Conservation (phyloP, 2,888 invertebrate genomes). For the Melanchra persicariae region DNA sequence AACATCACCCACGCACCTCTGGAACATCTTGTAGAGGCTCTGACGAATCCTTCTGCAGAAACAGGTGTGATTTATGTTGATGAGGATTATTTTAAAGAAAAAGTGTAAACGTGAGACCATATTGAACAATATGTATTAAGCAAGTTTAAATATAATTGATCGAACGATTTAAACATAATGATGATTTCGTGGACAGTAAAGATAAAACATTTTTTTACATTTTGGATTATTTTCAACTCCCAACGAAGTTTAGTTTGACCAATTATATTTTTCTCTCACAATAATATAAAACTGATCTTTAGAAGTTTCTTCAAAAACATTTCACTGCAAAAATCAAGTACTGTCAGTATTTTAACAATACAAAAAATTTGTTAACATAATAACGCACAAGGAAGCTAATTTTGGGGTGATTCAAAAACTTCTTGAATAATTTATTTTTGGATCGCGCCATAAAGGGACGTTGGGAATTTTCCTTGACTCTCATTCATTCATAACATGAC, state of each 20-base stretch:
- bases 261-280: neutral
- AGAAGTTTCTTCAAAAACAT: neutral
- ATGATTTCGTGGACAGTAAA: neutral
- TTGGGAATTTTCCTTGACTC: neutral
- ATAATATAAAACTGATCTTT: neutral
- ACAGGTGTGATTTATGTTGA: too few species aligned
- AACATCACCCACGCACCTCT: too few species aligned
- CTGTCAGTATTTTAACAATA: neutral
- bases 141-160: too few species aligned
- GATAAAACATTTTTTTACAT: too few species aligned
- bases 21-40: too few species aligned
- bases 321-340: neutral
- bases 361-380: slow-evolving; percentile 24
- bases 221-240: neutral
- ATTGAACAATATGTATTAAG: too few species aligned
- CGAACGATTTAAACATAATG: neutral
- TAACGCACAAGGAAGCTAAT: slow-evolving; percentile 15
- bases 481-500: neutral
- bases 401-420: neutral
- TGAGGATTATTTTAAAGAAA: too few species aligned
- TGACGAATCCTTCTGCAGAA: too few species aligned
- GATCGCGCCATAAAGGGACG: neutral
- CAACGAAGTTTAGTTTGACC: neutral
- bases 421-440: slow-evolving; percentile 15
- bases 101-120: too few species aligned